These are phyloP conservation scores for Chalcosyrphus nemorum DNA, from an alignment of 2,888 invertebrate genomes.

Conservation along the genomic window DNA sequence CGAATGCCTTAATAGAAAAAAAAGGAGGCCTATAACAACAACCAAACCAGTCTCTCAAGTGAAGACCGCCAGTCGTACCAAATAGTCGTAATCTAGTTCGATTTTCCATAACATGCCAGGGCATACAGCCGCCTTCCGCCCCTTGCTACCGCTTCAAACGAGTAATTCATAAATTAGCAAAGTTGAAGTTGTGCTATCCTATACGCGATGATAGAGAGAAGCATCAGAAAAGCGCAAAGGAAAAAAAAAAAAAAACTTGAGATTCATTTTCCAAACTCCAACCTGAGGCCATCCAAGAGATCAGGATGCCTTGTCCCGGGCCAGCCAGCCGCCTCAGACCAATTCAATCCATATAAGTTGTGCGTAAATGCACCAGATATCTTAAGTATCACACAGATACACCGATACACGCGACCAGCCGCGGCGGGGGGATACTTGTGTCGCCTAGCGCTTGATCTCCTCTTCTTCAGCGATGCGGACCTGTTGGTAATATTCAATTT, in stretches of 20 bases:
- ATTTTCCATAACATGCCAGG: slow-evolving; percentile 70
- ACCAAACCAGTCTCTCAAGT: slow-evolving; percentile 60
- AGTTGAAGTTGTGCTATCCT: slow-evolving; percentile 54
- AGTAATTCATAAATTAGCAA: slow-evolving; percentile 72
- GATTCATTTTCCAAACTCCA: slow-evolving; percentile 53
- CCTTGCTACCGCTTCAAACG: slow-evolving; percentile 25
- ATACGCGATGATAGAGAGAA: too few relatives aligned
- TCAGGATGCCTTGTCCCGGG: slow-evolving; percentile 54
- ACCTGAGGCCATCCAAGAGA: slow-evolving; percentile 65
- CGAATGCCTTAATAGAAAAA: slow-evolving; percentile 72
- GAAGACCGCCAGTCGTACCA: slow-evolving; percentile 50
- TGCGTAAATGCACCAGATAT: slow-evolving; percentile 72
- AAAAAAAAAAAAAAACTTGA: slow-evolving; percentile 8
- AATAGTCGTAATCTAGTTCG: slow-evolving; percentile 70
- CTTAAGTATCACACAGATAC: slow-evolving; percentile 68
- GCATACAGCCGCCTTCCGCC: slow-evolving; percentile 5
- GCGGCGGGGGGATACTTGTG: slow-evolving; percentile 34
- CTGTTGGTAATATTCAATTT: slow-evolving; percentile 73
- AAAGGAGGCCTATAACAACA: slow-evolving; percentile 30
- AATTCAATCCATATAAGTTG: slow-evolving; percentile 66
- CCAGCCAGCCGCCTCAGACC: slow-evolving; percentile 46
- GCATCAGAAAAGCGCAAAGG: too few relatives aligned
- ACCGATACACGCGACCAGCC: slow-evolving; percentile 5
- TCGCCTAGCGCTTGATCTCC: slow-evolving; percentile 56
- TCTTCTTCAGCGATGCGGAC: slow-evolving; percentile 38